Base-by-base conservation (phyloP, 2,113 vertebrate genomes). In the Excalfactoria chinensis region DNA sequence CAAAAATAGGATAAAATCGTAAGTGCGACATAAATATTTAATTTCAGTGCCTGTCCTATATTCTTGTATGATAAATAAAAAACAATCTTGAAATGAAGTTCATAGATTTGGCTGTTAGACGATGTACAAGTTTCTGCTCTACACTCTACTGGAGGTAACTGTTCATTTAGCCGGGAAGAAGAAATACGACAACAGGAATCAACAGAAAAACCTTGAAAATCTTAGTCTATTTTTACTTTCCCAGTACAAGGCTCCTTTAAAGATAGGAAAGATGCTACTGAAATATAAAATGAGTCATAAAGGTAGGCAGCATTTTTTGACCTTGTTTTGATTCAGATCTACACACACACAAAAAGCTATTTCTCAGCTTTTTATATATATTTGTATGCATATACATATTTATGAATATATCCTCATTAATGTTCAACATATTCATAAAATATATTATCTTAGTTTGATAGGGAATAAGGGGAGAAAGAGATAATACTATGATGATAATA, bases 151-250 rank as follows among this genome's bases (percentile, higher is more conserved):
- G 46, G 37, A 63, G 82, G 55, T 62, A 77, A 68, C 30, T 71
- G 43, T 49, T 81, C 71, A 46, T 23, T 58, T 48, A 78, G 60
- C n/a, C 58, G 22, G 59, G 67, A 9, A 60, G 23, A 72, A 87
- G n/a, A 69, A 88, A 78, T 8, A 21, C 1, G 34, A 81, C 48
- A 93, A 72, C 75, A 68, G 21, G 16, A 69, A 88, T 80, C n/a
- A 84, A 75, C 30, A 74, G 48, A 84, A 84, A 78, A 14, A 69
- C 55, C 74, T 85, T 70, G 75, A 92, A 92, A 87, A 91, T 82
- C 73, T 60, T 53, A 25, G 84, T 81, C 49, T 55, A 1, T 82
- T 92, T 84, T 89, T 75, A 34, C 28, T 79, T 82, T 79, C 15
- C 12, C 37, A 41, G 40, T 48, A 66, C 26, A 55, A 70, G 5